phyloP scores from a whole-genome alignment of 2,888 invertebrate genomes.

The Tridacna gigas region DNA sequence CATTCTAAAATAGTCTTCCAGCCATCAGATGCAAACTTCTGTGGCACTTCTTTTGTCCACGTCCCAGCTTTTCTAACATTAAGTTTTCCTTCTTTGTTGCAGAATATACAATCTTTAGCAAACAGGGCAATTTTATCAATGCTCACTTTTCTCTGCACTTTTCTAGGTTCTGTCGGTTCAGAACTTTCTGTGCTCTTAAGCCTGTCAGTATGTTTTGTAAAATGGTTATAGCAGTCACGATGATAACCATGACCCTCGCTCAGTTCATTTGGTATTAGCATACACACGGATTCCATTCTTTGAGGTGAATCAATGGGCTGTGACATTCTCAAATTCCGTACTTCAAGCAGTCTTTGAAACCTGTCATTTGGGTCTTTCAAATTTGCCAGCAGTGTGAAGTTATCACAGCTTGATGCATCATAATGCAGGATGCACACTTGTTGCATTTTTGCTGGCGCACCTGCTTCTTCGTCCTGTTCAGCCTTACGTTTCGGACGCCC shows the following conservation, averaged over 20 bases:
- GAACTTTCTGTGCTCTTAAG: conserved; percentile 4
- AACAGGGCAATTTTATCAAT: conserved; percentile 11
- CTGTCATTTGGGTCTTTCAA: not conserved
- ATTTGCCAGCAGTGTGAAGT: conserved; percentile 4
- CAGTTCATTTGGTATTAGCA: too few species aligned
- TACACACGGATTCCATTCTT: too few species aligned
- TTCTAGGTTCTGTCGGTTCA: not conserved
- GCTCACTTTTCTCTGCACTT: conserved; percentile 12
- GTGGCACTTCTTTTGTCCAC: conserved; percentile 20
- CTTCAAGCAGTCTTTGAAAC: not conserved
- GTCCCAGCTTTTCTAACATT: not conserved
- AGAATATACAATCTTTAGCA: conserved; percentile 31
- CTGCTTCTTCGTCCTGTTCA: not conserved
- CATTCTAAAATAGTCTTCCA: conserved; percentile 12
- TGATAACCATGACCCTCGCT: conserved; percentile 32
- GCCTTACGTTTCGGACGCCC: not conserved
- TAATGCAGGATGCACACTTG: conserved; percentile 3
- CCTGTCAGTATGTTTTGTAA: conserved; percentile 30
- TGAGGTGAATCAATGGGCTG: too few species aligned
- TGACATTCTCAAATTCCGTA: too few species aligned
- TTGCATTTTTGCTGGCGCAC: not conserved
- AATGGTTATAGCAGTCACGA: conserved; percentile 21
- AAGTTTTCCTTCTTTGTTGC: conserved; percentile 16
- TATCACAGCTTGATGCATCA: conserved; percentile 4
- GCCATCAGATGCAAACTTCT: conserved; percentile 12